Evolutionary conservation across 1,140 invertebrate species (phyloP).

Genomic region (Latrodectus geometricus): DNA sequence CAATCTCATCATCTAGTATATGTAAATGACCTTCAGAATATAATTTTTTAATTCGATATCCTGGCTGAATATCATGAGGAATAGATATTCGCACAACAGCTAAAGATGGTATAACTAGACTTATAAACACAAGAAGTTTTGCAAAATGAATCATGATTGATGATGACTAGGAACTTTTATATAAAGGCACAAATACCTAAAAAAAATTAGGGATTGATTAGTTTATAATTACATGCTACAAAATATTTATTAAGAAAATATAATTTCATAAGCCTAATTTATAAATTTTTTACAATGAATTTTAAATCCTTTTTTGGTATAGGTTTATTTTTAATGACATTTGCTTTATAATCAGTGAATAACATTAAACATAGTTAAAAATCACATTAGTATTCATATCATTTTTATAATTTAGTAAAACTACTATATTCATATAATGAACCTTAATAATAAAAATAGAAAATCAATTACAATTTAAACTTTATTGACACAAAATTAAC

Average conservation of each 20-base stretch:
- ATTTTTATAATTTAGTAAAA: too few species aligned
- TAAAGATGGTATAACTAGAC: slow-evolving; percentile 24
- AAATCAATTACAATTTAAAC: too few species aligned
- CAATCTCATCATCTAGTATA: slow-evolving; percentile 54
- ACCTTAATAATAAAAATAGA: too few species aligned
- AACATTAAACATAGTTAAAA: neutral
- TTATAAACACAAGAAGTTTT: slow-evolving; percentile 9
- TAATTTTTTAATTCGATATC: slow-evolving; percentile 85
- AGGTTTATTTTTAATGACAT: neutral
- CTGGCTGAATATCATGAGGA: slow-evolving; percentile 84
- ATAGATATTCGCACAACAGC: slow-evolving; percentile 65
- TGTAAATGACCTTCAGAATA: slow-evolving; percentile 69
- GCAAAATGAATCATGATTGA: slow-evolving; percentile 38
- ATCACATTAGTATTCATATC: neutral
- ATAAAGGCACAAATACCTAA: slow-evolving; percentile 7
- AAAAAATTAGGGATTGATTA: neutral
- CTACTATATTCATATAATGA: too few species aligned
- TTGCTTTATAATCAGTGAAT: neutral
- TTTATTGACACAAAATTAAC: too few species aligned
- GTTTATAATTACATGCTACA: neutral
- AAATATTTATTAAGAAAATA: neutral
- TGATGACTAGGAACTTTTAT: slow-evolving; percentile 56
- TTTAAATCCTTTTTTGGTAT: neutral
- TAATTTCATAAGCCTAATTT: neutral
- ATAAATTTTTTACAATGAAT: neutral